Percentiles rank a stretch among this genome's conserved stretches.
These are phyloP conservation scores for Orchesella cincta DNA, from an alignment of 1,140 invertebrate genomes.

Conservation along the genomic window DNA sequence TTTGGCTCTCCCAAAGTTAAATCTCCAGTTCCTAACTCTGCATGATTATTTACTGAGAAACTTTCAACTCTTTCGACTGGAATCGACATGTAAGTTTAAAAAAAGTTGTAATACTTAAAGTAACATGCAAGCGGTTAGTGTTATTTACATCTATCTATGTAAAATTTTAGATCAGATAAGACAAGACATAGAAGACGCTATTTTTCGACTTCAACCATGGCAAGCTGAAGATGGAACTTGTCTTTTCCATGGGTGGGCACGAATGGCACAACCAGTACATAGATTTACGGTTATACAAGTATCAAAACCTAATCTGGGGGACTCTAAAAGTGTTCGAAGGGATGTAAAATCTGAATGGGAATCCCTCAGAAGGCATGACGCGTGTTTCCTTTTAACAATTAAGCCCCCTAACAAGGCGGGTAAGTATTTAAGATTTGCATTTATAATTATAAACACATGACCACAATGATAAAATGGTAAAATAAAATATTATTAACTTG, in stretches of 20 bases:
- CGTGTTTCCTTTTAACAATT: constrained; percentile 93
- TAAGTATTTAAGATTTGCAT: constrained; percentile 53
- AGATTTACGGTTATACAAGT: constrained; percentile 62
- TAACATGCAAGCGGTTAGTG: constrained; percentile 8
- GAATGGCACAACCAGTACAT: constrained; percentile 94
- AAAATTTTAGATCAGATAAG: constrained; percentile 95
- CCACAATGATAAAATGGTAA: constrained; percentile 31
- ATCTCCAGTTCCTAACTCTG: constrained; percentile 96
- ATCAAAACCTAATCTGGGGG: constrained; percentile 84
- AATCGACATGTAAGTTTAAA: constrained; percentile 86
- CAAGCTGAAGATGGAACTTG: constrained; percentile 80
- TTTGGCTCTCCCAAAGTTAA: constrained; percentile 94
- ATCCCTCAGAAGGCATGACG: constrained; percentile 92
- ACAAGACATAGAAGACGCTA: constrained; percentile 96
- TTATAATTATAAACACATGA: not conserved
- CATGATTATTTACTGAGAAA: constrained; percentile 98
- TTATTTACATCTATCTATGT: constrained; percentile 30
- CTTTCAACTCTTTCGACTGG: constrained; percentile 95
- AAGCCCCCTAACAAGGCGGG: constrained; percentile 79
- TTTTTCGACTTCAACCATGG: constrained; percentile 92
- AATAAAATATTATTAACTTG: constrained; percentile 52
- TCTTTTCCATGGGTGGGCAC: constrained; percentile 95
- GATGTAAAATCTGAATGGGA: constrained; percentile 98
- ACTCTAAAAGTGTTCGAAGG: constrained; percentile 82
- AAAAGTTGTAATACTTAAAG: constrained; percentile 24